Evolutionary conservation across 2,888 invertebrate species (phyloP).

Genomic region (Mesochorus sp.): DNA sequence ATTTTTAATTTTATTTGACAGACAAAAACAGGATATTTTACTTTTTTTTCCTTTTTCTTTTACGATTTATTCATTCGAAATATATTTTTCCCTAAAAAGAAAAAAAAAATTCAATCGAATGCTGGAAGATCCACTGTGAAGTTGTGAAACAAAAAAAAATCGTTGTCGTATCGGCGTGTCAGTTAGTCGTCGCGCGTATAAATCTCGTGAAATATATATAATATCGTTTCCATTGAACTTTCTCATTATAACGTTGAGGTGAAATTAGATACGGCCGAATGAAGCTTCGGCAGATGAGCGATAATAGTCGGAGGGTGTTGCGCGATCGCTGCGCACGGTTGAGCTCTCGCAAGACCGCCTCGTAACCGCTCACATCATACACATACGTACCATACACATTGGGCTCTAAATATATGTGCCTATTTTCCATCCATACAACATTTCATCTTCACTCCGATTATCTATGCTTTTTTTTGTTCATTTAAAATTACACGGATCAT

Average conservation of each 20-base stretch:
- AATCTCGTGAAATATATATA: conserved; percentile 32
- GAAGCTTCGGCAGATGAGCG: conserved; percentile 33
- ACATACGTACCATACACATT: neutral
- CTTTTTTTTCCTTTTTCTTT: too few relatives aligned
- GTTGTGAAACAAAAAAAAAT: too few relatives aligned
- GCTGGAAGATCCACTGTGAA: too few relatives aligned
- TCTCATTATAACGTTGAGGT: conserved; percentile 46
- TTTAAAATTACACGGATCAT: too few relatives aligned
- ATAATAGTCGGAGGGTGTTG: conserved; percentile 39
- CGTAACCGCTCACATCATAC: conserved; percentile 38
- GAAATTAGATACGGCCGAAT: conserved; percentile 37
- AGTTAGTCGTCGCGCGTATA: conserved; percentile 11
- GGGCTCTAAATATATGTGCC: neutral
- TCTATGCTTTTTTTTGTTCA: too few relatives aligned
- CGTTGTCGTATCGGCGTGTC: too few relatives aligned
- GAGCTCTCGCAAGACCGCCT: conserved; percentile 52
- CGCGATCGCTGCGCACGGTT: conserved; percentile 55
- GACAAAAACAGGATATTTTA: too few relatives aligned
- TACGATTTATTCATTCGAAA: too few relatives aligned
- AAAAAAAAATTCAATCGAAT: too few relatives aligned
- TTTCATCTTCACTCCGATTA: neutral
- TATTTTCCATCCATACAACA: neutral
- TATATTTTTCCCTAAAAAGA: too few relatives aligned
- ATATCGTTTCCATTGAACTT: conserved; percentile 49
- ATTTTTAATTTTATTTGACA: too few relatives aligned